Evolutionary conservation across 2,888 invertebrate genomes (phyloP).

Genomic region (Gnatocerus cornutus): DNA sequence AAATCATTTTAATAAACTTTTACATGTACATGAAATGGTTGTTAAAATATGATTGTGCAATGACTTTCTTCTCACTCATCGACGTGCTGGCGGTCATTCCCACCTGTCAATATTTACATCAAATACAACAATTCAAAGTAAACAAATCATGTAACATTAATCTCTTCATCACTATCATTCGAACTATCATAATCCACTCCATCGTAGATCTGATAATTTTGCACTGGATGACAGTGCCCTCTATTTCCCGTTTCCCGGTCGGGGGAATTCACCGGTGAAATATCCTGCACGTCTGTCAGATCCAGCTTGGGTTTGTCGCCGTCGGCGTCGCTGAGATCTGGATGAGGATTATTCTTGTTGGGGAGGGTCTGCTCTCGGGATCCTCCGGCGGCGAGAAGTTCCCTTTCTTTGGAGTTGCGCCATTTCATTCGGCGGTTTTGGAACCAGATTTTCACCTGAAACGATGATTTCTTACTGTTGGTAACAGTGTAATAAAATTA

Average conservation of each 20-base stretch:
- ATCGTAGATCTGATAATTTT: conserved; percentile 68
- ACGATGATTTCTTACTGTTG: conserved; percentile 51
- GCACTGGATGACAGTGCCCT: conserved; percentile 53
- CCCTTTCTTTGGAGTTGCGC: conserved; percentile 98
- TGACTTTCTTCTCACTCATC: conserved; percentile 37
- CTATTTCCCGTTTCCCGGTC: conserved; percentile 54
- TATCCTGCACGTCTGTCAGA: conserved; percentile 74
- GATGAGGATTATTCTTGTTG: conserved; percentile 97
- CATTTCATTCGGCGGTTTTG: conserved; percentile 99
- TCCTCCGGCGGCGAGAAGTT: conserved; percentile 93
- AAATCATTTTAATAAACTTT: conserved; percentile 31
- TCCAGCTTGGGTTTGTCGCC: conserved; percentile 83
- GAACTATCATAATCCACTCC: conserved; percentile 73
- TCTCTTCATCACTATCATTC: conserved; percentile 85
- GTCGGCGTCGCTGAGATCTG: conserved; percentile 93
- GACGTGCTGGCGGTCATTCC: conserved; percentile 12
- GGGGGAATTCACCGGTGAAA: conserved; percentile 72
- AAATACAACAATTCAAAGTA: background rate
- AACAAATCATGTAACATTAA: conserved; percentile 88
- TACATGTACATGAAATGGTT: conserved; percentile 29
- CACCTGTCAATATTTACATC: background rate
- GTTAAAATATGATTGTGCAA: conserved; percentile 48
- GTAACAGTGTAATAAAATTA: conserved; percentile 12
- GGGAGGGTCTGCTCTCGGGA: conserved; percentile 96
- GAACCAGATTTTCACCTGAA: conserved; percentile 91